Evolutionary conservation across 2,888 invertebrate genomes (phyloP).

Genomic region (Macaria liturata): DNA sequence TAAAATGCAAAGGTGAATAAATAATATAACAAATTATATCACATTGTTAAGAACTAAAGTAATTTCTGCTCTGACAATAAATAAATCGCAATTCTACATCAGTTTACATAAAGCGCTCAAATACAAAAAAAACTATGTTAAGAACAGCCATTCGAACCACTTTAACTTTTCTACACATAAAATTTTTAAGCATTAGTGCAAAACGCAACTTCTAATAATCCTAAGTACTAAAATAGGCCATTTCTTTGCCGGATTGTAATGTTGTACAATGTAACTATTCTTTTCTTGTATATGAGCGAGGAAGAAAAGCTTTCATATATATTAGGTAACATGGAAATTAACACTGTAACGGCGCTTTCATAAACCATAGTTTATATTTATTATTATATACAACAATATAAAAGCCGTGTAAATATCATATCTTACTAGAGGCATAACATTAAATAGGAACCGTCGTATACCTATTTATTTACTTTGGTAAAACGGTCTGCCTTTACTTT

Average conservation of each 20-base stretch:
- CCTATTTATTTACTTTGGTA: constrained; percentile 44
- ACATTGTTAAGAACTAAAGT: constrained; percentile 38
- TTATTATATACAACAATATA: constrained; percentile 19
- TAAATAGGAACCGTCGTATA: constrained; percentile 37
- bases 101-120: neutral
- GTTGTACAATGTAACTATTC: no score
- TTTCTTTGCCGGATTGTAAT: no score
- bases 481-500: constrained; percentile 25
- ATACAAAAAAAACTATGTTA: neutral
- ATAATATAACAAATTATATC: constrained; percentile 39
- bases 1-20: constrained; percentile 39
- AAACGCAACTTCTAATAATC: neutral
- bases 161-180: constrained; percentile 19
- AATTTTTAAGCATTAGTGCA: constrained; percentile 38
- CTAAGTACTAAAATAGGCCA: no score
- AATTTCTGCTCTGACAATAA: constrained; percentile 8
- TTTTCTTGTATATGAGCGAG: no score
- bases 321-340: no score
- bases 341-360: no score
- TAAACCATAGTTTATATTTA: constrained; percentile 14
- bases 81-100: neutral
- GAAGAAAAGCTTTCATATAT: no score
- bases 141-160: no score
- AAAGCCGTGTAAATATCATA: constrained; percentile 27
- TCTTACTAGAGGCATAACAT: constrained; percentile 48